Conservation (phyloP, 2,888 invertebrate genomes). For the Dicyrtoma fusca region DNA sequence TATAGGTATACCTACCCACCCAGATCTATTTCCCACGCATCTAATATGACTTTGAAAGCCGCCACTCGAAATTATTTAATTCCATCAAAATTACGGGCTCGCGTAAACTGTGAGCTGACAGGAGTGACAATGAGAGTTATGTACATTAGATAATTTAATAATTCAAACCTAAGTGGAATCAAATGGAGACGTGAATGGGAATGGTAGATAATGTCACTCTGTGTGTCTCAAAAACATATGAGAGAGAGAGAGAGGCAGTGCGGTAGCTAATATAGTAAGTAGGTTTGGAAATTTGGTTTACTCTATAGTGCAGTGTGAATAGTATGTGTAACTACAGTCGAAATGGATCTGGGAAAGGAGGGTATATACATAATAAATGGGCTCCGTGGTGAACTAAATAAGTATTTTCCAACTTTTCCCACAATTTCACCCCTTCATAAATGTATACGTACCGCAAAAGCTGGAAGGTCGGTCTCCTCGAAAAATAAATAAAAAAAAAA, state of each 20-base stretch:
- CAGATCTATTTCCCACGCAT: not conserved
- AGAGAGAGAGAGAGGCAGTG: too few species aligned
- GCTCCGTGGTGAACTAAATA: not conserved
- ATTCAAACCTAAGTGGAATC: not conserved
- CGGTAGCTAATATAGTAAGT: too few species aligned
- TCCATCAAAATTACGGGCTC: slow-evolving; percentile 17
- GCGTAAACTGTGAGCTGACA: slow-evolving; percentile 24
- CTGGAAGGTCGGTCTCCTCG: not conserved
- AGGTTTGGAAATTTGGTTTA: too few species aligned
- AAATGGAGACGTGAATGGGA: not conserved
- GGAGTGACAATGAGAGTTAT: slow-evolving; percentile 2
- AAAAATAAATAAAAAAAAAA: slow-evolving; percentile 16
- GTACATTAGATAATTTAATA: not conserved
- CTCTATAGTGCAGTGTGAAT: too few species aligned
- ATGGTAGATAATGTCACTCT: too few species aligned
- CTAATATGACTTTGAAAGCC: slow-evolving; percentile 19
- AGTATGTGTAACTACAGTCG: too few species aligned
- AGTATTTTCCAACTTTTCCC: slow-evolving; percentile 26
- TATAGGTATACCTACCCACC: not conserved
- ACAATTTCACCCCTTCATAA: slow-evolving; percentile 34
- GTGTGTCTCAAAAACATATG: too few species aligned
- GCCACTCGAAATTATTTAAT: slow-evolving; percentile 34
- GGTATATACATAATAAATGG: slow-evolving; percentile 23
- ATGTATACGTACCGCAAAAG: slow-evolving; percentile 1
- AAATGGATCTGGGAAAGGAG: too few species aligned